Conservation (phyloP, 2,113 vertebrate genomes). For the Stomatorhinus ivindoensis region DNA sequence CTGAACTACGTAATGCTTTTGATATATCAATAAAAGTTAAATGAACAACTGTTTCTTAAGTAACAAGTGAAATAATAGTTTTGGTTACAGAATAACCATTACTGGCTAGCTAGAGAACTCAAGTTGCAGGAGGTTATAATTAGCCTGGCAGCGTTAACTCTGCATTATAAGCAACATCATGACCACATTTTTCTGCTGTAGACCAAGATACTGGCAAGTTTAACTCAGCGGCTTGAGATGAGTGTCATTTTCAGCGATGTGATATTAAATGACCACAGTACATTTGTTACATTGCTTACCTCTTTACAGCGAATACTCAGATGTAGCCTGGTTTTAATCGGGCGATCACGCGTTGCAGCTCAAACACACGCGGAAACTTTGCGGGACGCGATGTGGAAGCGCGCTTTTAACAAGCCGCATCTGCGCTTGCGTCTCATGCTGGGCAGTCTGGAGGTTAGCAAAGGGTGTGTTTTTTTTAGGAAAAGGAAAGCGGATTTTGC, state of each 20-base stretch:
- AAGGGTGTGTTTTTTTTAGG: neutral
- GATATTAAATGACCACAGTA: neutral
- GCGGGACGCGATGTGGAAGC: neutral
- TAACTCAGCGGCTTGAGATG: neutral
- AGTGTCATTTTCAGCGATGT: neutral
- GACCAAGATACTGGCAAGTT: neutral
- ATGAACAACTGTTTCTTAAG: neutral
- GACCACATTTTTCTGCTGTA: neutral
- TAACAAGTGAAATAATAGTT: neutral
- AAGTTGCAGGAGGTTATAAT: neutral
- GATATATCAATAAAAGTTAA: neutral
- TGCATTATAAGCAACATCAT: neutral
- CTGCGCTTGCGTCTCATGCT: neutral
- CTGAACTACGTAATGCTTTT: neutral
- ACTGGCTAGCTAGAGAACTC: neutral
- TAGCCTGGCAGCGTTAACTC: neutral
- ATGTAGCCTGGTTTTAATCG: neutral
- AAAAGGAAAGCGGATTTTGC: neutral
- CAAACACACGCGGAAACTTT: neutral
- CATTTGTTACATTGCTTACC: neutral
- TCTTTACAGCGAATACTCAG: neutral
- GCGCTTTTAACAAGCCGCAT: neutral
- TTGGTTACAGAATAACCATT: neutral
- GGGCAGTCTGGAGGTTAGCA: neutral
- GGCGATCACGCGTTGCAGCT: neutral